These are phyloP conservation scores for Leptestheria dahalacensis DNA, from an alignment of 1,140 invertebrate genomes.

Conservation along the genomic window DNA sequence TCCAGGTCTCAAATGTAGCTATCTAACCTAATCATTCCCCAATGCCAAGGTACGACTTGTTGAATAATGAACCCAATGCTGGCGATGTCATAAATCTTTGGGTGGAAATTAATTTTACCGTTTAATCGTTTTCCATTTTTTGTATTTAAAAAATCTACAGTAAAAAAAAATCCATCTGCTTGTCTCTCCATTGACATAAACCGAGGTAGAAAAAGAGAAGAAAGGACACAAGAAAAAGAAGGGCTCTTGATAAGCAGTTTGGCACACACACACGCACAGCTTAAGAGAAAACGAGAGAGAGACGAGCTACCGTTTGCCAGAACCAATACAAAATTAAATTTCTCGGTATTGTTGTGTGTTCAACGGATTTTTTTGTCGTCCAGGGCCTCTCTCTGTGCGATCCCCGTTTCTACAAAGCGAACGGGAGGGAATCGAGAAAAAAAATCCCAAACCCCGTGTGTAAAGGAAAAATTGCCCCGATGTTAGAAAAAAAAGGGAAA, in stretches of 20 bases:
- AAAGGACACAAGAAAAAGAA: no score
- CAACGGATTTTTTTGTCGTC: neutral
- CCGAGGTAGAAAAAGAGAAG: neutral
- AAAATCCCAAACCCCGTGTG: no score
- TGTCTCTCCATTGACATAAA: neutral
- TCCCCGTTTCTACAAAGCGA: neutral
- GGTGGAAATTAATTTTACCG: no score
- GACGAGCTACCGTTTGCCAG: no score
- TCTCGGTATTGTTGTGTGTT: neutral
- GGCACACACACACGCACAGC: neutral
- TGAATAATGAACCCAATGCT: no score
- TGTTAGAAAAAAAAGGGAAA: neutral
- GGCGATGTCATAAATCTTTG: no score
- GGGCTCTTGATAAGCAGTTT: neutral
- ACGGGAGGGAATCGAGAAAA: no score
- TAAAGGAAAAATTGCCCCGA: neutral
- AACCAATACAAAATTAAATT: neutral
- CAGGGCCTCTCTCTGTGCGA: neutral
- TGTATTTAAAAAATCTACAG: neutral
- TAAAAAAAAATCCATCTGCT: neutral
- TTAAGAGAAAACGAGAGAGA: neutral
- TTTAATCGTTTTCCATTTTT: neutral
- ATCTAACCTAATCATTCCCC: no score
- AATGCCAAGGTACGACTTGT: no score
- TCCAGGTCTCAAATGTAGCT: no score